A percentile compares a stretch with the other conserved stretches of the same genome.
phyloP scores from a whole-genome alignment of 2,888 invertebrate species.

The Pantelozetes paolii region DNA sequence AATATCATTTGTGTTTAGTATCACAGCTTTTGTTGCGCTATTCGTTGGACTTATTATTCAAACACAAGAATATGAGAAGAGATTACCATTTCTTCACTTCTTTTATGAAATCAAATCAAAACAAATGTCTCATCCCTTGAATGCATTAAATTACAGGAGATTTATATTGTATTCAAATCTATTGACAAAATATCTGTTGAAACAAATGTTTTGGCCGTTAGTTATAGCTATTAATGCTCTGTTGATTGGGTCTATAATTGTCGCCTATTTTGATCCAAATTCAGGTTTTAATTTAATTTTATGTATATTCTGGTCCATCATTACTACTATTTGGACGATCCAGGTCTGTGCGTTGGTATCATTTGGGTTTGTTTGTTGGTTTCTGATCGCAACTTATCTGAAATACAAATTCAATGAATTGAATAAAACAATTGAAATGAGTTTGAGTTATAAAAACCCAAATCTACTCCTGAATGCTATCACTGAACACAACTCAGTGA shows the following conservation, averaged over 20 bases:
- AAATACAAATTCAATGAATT: neutral
- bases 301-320: neutral
- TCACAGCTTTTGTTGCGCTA: neutral
- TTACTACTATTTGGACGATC: neutral
- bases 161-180: neutral
- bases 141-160: neutral
- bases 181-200: neutral
- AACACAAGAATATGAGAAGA: neutral
- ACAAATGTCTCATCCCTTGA: neutral
- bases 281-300: neutral
- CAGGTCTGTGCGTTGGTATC: neutral
- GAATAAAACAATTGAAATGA: slow-evolving; percentile 3
- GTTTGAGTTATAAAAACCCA: neutral
- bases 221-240: neutral
- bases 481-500: neutral
- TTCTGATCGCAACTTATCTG: neutral
- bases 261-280: neutral
- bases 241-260: neutral
- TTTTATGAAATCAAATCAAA: neutral
- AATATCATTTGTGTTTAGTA: neutral
- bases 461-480: neutral
- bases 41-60: neutral
- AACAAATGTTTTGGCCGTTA: neutral
- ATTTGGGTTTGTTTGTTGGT: neutral
- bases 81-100: neutral